phyloP scores from a whole-genome alignment of 2,888 invertebrate genomes.

The Boloria euphrosyne region DNA sequence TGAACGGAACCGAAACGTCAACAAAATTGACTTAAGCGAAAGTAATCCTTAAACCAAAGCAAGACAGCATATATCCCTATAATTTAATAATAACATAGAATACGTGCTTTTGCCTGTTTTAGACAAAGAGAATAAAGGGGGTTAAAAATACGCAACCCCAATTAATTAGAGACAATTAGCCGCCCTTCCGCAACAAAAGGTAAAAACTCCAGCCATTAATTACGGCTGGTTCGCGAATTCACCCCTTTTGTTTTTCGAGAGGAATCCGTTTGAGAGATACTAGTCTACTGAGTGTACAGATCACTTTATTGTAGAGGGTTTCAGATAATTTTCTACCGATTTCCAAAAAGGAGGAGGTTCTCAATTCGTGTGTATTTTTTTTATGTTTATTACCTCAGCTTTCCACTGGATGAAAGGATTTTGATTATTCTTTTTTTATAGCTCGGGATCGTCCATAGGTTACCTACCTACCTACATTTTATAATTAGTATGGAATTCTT shows the following conservation, averaged over 20 bases:
- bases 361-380: too few species aligned
- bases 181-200: constrained; percentile 78
- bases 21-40: background rate
- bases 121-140: constrained; percentile 47
- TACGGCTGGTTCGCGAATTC: constrained; percentile 51
- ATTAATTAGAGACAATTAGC: constrained; percentile 81
- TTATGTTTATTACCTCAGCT: too few species aligned
- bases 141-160: constrained; percentile 74
- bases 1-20: constrained; percentile 41
- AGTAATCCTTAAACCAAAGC: background rate
- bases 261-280: constrained; percentile 52
- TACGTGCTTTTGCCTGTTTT: constrained; percentile 5
- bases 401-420: too few species aligned
- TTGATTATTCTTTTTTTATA: too few species aligned
- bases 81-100: constrained; percentile 1
- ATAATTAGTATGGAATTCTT: too few species aligned
- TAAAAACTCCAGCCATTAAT: constrained; percentile 79
- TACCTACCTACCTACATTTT: too few species aligned
- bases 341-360: too few species aligned
- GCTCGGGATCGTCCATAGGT: too few species aligned
- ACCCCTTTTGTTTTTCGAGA: constrained; percentile 63
- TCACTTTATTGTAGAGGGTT: background rate
- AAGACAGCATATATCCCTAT: background rate
- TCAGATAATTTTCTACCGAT: too few species aligned
- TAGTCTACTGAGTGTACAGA: constrained; percentile 34